A percentile compares a stretch with the other conserved stretches of the same genome.
Conservation (phyloP, 2,113 vertebrate species). For the Taxidea taxus region DNA sequence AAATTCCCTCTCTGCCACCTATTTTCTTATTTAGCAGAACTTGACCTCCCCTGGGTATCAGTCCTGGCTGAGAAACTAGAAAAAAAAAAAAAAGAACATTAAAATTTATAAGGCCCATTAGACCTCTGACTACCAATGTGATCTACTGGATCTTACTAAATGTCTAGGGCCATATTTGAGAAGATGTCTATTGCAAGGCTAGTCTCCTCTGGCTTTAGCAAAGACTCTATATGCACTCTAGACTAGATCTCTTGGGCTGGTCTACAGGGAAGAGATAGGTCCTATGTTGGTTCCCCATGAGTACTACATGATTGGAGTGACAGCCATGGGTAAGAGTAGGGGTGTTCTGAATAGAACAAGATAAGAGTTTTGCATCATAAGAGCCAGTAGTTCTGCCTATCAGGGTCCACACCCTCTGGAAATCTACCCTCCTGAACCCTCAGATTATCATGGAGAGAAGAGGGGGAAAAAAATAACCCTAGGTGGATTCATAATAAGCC, state of each 20-base stretch:
- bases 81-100: background rate
- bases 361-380: background rate
- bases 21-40: slow-evolving; percentile 1
- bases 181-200: background rate
- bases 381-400: background rate
- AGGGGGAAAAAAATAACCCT: background rate
- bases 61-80: background rate
- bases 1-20: background rate
- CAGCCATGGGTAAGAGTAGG: background rate
- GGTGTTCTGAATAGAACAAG: background rate
- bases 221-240: background rate
- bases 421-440: background rate
- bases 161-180: background rate
- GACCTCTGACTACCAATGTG: background rate
- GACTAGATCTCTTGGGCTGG: background rate
- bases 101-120: background rate
- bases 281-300: background rate
- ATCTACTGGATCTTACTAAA: background rate
- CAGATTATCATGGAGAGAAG: background rate
- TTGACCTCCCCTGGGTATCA: background rate
- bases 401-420: background rate
- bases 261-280: background rate
- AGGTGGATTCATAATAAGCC: background rate
- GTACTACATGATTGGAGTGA: background rate
- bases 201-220: background rate